Evolutionary conservation across 2,888 invertebrate genomes (phyloP).

Genomic region (Spatulosminthurus flaviceps): DNA sequence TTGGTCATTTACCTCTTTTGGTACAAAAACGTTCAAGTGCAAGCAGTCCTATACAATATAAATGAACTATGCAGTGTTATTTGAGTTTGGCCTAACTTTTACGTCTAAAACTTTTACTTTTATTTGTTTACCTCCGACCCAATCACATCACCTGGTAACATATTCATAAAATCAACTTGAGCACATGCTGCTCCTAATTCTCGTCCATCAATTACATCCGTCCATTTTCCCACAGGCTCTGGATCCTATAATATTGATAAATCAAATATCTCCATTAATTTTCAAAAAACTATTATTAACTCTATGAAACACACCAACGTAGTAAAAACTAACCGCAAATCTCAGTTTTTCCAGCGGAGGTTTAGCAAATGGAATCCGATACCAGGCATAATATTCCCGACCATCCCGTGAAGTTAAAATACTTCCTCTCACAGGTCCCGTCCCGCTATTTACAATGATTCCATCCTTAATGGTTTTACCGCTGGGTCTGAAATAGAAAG

Average conservation of each 20-base stretch:
- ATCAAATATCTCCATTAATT: no score
- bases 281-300: no score
- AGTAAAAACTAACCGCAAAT: no score
- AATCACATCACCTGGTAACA: neutral
- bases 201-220: neutral
- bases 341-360: conserved; percentile 9
- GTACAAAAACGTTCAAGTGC: neutral
- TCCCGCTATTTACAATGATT: neutral
- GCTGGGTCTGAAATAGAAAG: neutral
- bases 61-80: no score
- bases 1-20: neutral
- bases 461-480: neutral
- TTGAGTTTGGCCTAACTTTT: no score
- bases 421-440: conserved; percentile 11
- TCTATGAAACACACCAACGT: no score
- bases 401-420: conserved; percentile 15
- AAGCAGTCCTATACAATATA: neutral
- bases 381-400: conserved; percentile 9
- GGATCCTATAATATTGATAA: neutral
- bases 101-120: neutral
- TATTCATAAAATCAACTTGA: neutral
- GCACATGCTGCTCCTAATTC: neutral
- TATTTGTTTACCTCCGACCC: neutral
- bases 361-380: conserved; percentile 19
- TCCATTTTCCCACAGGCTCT: neutral